Base-by-base conservation (phyloP, 2,888 invertebrate genomes). In the Harpagoxenus sublaevis region DNA sequence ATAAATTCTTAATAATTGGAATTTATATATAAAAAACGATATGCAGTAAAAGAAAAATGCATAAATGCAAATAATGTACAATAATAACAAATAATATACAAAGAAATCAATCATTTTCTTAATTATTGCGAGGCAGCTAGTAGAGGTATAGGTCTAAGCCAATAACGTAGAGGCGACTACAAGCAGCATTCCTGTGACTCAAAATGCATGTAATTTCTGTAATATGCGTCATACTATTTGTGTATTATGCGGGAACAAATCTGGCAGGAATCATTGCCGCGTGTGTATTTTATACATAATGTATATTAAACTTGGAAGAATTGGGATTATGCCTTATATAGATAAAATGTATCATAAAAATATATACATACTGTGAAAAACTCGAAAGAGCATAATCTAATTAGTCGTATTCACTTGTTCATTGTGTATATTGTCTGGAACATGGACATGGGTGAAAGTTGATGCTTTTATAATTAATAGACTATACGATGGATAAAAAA, bases 261-360 rank as follows among this genome's bases (percentile, higher is more conserved):
- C 75, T 81, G 89, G 78, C 79, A 83, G 79, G 74, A 74, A 85
- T 84, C 84, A 89, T 86, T 74, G 63, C 68, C 84, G 82, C 84
- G 82, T 86, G 82, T 86, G 87, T 83, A 62, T 91, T 90, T 91
- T 89, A 91, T 87, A 89, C 63, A 89, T 90, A 89, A 87, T 90
- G 88, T 91, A 90, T 89, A 89, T 89, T 86, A 81, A 84, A 31
- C 68, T 79, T 65, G 60, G 75, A 84, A 35, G 84, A 89, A 90
- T 89, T 85, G 86, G 79, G 79, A 87, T 88, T 90, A 88, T 88
- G 90, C 91, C 89, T 91, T 91, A 66, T 91, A 66, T 84, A 85
- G 86, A 68, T 28, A 87, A 86, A 84, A 84, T 87, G 86, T 90
- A 90, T 86, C 12, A 86, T 89, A 89, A 84, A 55, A 86, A 82